Evolutionary conservation across 2,113 vertebrate genomes (phyloP), one percentile per base, ranked within the genome.

Genomic region (Nannobrachium achirus): DNA sequence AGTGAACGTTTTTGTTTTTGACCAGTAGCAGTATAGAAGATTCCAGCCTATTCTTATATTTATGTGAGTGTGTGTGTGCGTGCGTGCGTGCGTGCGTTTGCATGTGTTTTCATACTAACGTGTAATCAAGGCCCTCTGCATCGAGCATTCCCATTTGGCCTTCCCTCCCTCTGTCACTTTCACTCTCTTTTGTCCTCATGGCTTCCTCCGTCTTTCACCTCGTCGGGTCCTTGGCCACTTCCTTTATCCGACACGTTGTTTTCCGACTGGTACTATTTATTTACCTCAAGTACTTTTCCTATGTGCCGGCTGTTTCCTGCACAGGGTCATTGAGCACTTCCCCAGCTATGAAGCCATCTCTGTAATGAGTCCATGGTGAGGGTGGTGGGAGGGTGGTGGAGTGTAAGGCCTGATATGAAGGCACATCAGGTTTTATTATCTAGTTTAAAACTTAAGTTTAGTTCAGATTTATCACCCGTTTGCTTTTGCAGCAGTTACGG

Each of bases 221-320:
- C 33, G 50, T 44, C 11, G 14, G 19, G 11, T 25, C 10, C 15
- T n/a, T n/a, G n/a, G n/a, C 16, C 63, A n/a, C 57, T 25, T 56
- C 41, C 45, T 19, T 53, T 40, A 39, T 45, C 52, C 71, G 14
- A 11, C 52, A 4, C 1, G 14, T 33, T 1, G 13, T 52, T 71
- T n/a, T 70, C 57, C 64, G 60, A 39, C 51, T 25, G 53, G 52
- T 62, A 44, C 65, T 57, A 19, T 11, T 19, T 58, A 38, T 63
- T 56, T 41, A 51, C 42, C 53, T 50, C 7, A 38, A 56, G 10
- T 50, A 38, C 51, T 63, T 71, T 66, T 59, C 63, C 69, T 38
- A 46, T 56, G 42, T 51, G 63, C 40, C 10, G 45, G 11, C 48
- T 53, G 64, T 58, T 79, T 83, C 75, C 80, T 71, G 48, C 45